A percentile compares a stretch with the other conserved stretches of the same genome.
Conservation (phyloP, 1,140 invertebrate species). For the Orius laevigatus region DNA sequence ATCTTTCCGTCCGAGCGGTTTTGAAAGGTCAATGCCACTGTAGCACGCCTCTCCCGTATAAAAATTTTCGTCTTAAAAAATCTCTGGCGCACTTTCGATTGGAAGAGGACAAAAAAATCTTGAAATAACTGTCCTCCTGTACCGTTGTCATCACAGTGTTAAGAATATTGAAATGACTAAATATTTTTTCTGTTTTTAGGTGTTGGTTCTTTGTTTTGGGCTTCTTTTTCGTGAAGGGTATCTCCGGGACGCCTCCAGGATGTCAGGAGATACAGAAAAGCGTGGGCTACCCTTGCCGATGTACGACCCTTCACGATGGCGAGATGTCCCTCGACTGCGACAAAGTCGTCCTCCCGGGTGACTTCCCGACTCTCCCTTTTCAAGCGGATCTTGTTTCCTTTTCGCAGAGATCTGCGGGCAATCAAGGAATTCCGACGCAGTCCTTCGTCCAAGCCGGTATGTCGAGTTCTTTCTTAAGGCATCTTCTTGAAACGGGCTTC, state of each 20-base stretch:
- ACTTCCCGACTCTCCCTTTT: conserved; percentile 52
- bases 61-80: too few species aligned
- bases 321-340: conserved; percentile 55
- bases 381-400: conserved; percentile 58
- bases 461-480: conserved; percentile 3
- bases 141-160: not conserved
- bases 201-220: not conserved
- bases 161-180: not conserved
- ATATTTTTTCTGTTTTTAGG: not conserved
- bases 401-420: conserved; percentile 56
- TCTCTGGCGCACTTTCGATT: too few species aligned
- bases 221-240: not conserved
- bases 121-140: not conserved
- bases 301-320: conserved; percentile 10
- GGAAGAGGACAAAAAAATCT: not conserved
- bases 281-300: conserved; percentile 20
- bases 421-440: conserved; percentile 60
- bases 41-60: too few species aligned
- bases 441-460: conserved; percentile 29
- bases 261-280: conserved; percentile 19
- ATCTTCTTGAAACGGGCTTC: not conserved
- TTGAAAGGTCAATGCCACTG: too few species aligned
- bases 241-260: not conserved
- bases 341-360: conserved; percentile 56
- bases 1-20: too few species aligned